These are phyloP conservation scores for Nesogale talazaci DNA, from an alignment of 2,113 vertebrate genomes.

Conservation along the genomic window DNA sequence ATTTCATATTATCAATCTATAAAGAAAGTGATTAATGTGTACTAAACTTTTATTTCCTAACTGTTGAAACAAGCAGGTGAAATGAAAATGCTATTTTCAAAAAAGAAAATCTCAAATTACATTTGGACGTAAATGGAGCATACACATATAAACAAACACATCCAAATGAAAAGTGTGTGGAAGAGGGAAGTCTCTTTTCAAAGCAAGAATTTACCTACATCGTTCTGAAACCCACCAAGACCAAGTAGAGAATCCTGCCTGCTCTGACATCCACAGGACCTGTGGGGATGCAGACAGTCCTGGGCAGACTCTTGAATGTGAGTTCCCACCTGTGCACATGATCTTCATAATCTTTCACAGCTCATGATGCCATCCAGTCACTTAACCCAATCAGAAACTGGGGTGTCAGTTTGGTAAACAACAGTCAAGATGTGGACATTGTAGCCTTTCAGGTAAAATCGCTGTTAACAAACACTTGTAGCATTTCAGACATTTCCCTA, in stretches of 20 bases:
- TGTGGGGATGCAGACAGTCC: background rate
- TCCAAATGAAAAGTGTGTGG: background rate
- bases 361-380: background rate
- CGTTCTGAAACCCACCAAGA: background rate
- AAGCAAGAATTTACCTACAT: background rate
- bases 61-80: no score
- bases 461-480: background rate
- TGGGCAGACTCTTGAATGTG: background rate
- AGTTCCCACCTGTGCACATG: no score
- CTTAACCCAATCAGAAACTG: background rate
- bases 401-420: conserved; percentile 26
- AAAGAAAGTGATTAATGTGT: no score
- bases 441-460: conserved; percentile 27
- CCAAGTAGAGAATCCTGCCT: background rate
- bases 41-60: no score
- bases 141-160: background rate
- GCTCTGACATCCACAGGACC: background rate
- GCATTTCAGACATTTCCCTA: background rate
- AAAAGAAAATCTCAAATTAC: background rate
- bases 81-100: no score
- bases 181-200: background rate
- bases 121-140: background rate
- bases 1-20: no score
- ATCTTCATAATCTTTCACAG: background rate
- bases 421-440: background rate